Base-by-base conservation (phyloP, 37 sponge, comb jelly and placozoan species). In the Spongia lamella region DNA sequence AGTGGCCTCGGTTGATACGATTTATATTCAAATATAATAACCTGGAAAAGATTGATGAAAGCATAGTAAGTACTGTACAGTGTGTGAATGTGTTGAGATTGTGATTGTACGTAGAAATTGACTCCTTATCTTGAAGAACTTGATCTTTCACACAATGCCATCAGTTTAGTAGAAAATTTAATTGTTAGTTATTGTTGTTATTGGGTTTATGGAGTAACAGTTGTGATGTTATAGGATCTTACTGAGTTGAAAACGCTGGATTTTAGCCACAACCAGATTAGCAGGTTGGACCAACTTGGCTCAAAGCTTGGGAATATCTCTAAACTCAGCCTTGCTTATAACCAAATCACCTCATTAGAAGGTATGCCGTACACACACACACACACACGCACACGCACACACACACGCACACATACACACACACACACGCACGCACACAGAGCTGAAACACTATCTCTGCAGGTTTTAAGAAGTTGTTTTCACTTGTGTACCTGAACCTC, bases 181-280 rank as follows among this genome's bases (percentile, higher is more conserved):
- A 33, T 61, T 58, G 84, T 84, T 43, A 66, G 83, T 66, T 25
- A 0, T 30, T 32, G 14, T 5, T 43, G 9, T 43, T 5, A 5
- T 5, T 43, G 5, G 47, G 5, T 9, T 9, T 55, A 19, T 73
- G 24, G 20, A 32, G 15, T 2, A 19, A 3, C 11, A 19, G 49
- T 68, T 14, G 20, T 7, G 37, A 22, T 43, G 29, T 51, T 51
- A 7, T 39, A 87, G 87, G 81, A 76, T n/a, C 75, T 79, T 24
- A 78, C 82, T 32, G 62, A 81, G 47, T 60, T 90, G 53, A 38
- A 56, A 38, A 39, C 72, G 1, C 40, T 90, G 39, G 85, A 90
- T 47, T 77, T 90, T 7, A 61, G 76, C 54, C 57, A 81, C 71
- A 90, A 91, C 66, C 73, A 82, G 65, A 74, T 91, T 26, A 36